Percentiles rank a stretch among this genome's conserved stretches.
Evolutionary conservation across 2,797 vertebrate species (phyloP).

Genomic region (Triplophysa bombifrons): DNA sequence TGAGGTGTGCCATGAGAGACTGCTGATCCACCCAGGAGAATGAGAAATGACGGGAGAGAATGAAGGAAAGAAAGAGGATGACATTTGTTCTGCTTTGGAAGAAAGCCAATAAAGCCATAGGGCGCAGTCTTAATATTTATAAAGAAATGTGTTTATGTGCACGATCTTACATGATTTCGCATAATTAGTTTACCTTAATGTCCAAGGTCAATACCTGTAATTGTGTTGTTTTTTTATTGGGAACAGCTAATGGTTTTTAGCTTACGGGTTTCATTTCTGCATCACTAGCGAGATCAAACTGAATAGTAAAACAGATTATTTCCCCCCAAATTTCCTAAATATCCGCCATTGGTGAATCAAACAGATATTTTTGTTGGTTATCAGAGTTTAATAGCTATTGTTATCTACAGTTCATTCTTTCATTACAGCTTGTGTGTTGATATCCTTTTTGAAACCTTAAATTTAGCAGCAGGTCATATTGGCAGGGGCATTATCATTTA

Average conservation of each 20-base stretch:
- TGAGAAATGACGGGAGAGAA: constrained; percentile 43
- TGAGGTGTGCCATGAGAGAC: constrained; percentile 54
- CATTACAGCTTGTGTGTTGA: neutral
- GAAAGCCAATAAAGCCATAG: constrained; percentile 16
- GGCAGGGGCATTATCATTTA: neutral
- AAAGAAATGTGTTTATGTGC: neutral
- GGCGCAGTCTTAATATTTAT: neutral
- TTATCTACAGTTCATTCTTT: neutral
- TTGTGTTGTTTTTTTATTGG: neutral
- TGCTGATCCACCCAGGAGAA: constrained; percentile 50
- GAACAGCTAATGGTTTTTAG: neutral
- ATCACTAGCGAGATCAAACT: neutral
- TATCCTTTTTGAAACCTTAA: no score
- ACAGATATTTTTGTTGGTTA: neutral
- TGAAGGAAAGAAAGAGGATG: constrained; percentile 15
- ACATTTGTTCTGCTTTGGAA: neutral
- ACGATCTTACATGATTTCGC: no score
- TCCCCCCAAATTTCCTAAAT: neutral
- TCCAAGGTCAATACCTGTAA: neutral
- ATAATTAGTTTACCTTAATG: neutral
- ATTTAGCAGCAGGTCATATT: no score
- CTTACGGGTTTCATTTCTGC: neutral
- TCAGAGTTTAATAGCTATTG: neutral
- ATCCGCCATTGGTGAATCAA: neutral
- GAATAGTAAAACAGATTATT: neutral